These are phyloP conservation scores for Megastigmus dorsalis DNA, from an alignment of 2,888 invertebrate species.

Conservation along the genomic window DNA sequence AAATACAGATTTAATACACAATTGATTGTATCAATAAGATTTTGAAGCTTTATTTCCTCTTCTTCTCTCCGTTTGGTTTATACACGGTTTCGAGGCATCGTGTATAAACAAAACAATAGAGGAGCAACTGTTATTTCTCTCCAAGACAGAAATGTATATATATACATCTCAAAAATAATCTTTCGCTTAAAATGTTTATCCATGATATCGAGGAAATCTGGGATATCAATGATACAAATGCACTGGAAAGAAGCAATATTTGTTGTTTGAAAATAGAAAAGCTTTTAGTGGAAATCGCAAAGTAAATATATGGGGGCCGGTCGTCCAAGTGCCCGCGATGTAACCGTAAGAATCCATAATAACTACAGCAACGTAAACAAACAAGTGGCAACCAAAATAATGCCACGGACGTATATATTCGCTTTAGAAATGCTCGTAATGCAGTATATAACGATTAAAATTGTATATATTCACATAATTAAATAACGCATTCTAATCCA, in stretches of 20 bases:
- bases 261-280: constrained; percentile 19
- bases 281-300: constrained; percentile 5
- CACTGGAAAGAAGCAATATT: constrained; percentile 20
- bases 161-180: constrained; percentile 31
- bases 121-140: not conserved
- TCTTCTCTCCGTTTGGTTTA: not conserved
- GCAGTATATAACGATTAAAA: no score
- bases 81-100: no score
- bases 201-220: not conserved
- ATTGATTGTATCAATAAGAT: not conserved
- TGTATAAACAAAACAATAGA: not conserved
- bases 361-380: no score
- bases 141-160: not conserved
- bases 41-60: not conserved
- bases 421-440: no score
- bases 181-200: constrained; percentile 27
- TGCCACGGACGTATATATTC: no score
- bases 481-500: no score
- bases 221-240: constrained; percentile 13
- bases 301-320: no score
- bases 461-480: no score
- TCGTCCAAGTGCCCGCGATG: no score
- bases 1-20: not conserved
- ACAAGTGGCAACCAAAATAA: no score
- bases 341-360: no score